Evolutionary conservation across 1,140 invertebrate genomes (phyloP), one percentile per base, ranked within the genome.

Genomic region (Drosophila arawakana): DNA sequence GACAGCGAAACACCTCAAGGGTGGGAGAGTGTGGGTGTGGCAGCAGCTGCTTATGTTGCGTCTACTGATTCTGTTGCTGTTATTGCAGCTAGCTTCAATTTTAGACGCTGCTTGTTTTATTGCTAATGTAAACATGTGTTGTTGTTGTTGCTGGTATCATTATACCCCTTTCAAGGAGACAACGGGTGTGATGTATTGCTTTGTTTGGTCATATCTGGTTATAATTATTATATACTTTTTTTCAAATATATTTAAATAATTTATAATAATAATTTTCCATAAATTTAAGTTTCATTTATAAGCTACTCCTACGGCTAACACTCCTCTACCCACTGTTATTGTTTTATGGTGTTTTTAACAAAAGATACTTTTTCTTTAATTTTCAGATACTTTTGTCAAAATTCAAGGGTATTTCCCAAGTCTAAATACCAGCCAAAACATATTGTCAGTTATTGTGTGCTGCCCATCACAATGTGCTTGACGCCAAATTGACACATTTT

Each of bases 401-500:
- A 4, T 11, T 41, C 11, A 9, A 57, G 54, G 54, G 30, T 57
- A 69, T 61, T 1, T 13, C 7, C 3, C 1, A n/a, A 54, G 67
- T 62, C 34, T 11, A 15, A 4, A 8, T 15, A 9, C 7, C 9
- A 30, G 35, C 15, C n/a, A 2, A 30, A 15, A 10, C 25, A 13
- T 41, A 30, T 63, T 47, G 10, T 30, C 21, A 7, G n/a, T 67
- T 46, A 13, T 46, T 52, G 46, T 37, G 10, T 13, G 25, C 9
- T 13, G 15, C 67, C 69, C 67, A 30, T 68, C 82, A 30, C 25
- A 81, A 81, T 72, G 71, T 68, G 62, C 78, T 86, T 78, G 82
- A 86, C 79, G 83, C 72, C 81, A 88, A 85, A 85, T 85, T 85
- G 83, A 85, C 82, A 82, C 82, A 85, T 88, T 81, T 82, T 81